A percentile compares a stretch with the other conserved stretches of the same genome.
Evolutionary conservation across 1,140 invertebrate species (phyloP).

Genomic region (Hypothenemus hampei): DNA sequence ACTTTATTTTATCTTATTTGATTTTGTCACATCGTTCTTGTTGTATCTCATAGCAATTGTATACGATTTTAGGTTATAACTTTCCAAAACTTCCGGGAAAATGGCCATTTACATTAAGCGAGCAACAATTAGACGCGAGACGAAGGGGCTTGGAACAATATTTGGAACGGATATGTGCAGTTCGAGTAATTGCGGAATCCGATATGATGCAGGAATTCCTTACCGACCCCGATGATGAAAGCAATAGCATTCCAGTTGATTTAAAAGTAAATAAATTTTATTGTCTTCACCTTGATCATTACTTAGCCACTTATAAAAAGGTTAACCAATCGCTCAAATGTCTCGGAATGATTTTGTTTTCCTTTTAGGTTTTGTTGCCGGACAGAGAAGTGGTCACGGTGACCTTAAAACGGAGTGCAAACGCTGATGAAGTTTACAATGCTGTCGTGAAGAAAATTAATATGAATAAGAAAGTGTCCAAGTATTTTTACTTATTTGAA

Average conservation of each 20-base stretch:
- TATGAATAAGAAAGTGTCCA: conserved; percentile 71
- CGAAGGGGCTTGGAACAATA: conserved; percentile 94
- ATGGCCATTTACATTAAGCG: conserved; percentile 94
- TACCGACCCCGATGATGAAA: conserved; percentile 85
- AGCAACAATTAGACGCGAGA: conserved; percentile 93
- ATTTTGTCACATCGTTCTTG: too few relatives aligned
- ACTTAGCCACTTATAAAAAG: background rate
- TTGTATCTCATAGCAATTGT: background rate
- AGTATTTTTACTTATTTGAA: conserved; percentile 97
- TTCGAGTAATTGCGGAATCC: conserved; percentile 95
- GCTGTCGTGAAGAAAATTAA: conserved; percentile 84
- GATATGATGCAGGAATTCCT: conserved; percentile 97
- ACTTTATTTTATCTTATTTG: too few relatives aligned
- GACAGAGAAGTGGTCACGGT: conserved; percentile 89
- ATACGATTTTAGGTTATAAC: conserved; percentile 67
- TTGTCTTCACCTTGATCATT: background rate
- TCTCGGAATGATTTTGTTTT: background rate
- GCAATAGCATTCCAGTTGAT: conserved; percentile 83
- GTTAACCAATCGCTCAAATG: background rate
- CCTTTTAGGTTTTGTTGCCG: conserved; percentile 54
- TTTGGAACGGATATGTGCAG: conserved; percentile 96
- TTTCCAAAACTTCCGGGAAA: conserved; percentile 98
- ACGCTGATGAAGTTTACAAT: conserved; percentile 86
- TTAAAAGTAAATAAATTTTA: conserved; percentile 64
- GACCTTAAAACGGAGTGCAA: conserved; percentile 85